Evolutionary conservation across 2,888 invertebrate genomes (phyloP), one percentile per base, ranked within the genome.

Genomic region (Polyommatus icarus): DNA sequence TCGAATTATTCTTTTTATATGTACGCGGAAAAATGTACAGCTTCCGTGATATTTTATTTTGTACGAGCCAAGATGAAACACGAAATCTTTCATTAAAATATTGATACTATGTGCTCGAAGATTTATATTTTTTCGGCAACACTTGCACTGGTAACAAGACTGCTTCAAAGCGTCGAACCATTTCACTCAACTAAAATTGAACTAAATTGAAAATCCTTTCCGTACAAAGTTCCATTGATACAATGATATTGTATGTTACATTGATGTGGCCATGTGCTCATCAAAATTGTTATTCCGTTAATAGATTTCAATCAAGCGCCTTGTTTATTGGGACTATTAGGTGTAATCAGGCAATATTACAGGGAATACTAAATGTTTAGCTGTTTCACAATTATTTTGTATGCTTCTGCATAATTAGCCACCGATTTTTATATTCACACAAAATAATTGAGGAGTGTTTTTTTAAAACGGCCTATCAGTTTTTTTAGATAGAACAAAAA

Each of bases 181-280:
- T 84, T 84, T 78, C 80, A 83, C 83, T 83, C 82, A 83, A 84
- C 82, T 83, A 85, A 87, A 86, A 85, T 87, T 84, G 83, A 78
- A 82, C 82, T 84, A 84, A 87, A 88, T 88, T 85, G 84, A 85
- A 88, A 87, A 83, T 83, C 82, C 81, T 84, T 83, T 80, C 82
- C 84, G 81, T n/a, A n/a, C n/a, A n/a, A n/a, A n/a, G n/a, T n/a
- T n/a, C n/a, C n/a, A n/a, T n/a, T n/a, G n/a, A n/a, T n/a, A n/a
- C n/a, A n/a, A n/a, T n/a, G n/a, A n/a, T n/a, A n/a, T n/a, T n/a
- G n/a, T n/a, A n/a, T n/a, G n/a, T n/a, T n/a, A n/a, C n/a, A 85
- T 85, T 83, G 82, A 81, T 76, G 78, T 78, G 81, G 81, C 80
- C 82, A 84, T 85, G 83, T 85, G 84, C 86, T 85, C 82, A 84